A percentile compares a stretch with the other conserved stretches of the same genome.
Evolutionary conservation across 2,797 vertebrate species (phyloP).

Genomic region (Gadopsis bispinosus): DNA sequence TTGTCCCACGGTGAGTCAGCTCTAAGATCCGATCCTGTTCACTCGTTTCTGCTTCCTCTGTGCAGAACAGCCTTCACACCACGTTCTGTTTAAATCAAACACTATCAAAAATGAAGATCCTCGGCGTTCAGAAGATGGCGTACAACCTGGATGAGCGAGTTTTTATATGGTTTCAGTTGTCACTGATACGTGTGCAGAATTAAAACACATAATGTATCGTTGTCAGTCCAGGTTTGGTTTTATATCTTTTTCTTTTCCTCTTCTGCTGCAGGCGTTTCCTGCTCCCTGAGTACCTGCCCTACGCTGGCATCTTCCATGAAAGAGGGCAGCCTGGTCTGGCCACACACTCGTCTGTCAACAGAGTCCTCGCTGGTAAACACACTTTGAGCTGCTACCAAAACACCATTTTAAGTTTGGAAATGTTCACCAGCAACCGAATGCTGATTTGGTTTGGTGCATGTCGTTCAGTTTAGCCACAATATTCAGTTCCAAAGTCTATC

Average conservation of each 20-base stretch:
- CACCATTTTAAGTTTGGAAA: neutral
- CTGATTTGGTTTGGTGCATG: neutral
- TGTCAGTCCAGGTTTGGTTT: neutral
- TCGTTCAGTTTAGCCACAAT: neutral
- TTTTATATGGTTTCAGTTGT: neutral
- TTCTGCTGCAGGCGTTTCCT: conserved; percentile 90
- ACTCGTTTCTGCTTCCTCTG: neutral
- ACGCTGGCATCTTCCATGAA: conserved; percentile 98
- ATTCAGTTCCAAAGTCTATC: no score
- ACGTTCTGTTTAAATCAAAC: neutral
- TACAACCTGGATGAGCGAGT: neutral
- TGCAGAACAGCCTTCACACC: neutral
- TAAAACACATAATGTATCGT: neutral
- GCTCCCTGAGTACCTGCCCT: conserved; percentile 97
- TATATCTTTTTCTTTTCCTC: neutral
- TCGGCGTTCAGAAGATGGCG: neutral
- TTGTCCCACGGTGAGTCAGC: conserved; percentile 92
- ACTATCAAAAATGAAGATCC: neutral
- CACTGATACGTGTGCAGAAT: neutral
- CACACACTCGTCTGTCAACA: conserved; percentile 98
- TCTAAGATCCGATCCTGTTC: neutral
- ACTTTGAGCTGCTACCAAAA: neutral
- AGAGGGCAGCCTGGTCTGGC: conserved; percentile 96
- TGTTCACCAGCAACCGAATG: neutral
- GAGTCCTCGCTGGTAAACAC: conserved; percentile 93